Base-by-base conservation (phyloP, 2,113 vertebrate genomes). In the Petroica traversi region DNA sequence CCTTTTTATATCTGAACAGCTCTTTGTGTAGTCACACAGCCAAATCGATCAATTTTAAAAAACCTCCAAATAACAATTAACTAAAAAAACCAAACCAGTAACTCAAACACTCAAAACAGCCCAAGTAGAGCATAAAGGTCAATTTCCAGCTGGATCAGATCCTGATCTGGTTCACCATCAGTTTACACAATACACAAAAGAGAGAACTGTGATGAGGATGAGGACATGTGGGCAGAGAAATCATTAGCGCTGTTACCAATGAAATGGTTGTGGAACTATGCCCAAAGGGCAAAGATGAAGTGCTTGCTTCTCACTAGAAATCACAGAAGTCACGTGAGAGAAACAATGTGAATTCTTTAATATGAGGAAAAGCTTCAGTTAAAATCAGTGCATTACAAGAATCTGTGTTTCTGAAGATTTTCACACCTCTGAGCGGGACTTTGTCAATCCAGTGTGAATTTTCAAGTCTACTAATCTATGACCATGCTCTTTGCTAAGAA, bases 211-310 rank as follows among this genome's bases (percentile, higher is more conserved):
- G 58, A 38, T 4, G 4, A 83, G 52, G 22, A 79, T 41, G 14
- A 38, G 40, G 63, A 58, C 3, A 2, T 14, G 34, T 1, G 4
- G 34, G 29, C 68, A 92, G 34, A 73, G 78, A 72, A 61, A 33
- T 92, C 54, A 33, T 74, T 85, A 86, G 57, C 58, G 57, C 45
- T 64, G 88, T 55, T 87, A 95, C 20, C 33, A 43, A 26, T 79
- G 24, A 55, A 93, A 57, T 5, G 4, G 4, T 2, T 73, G 24
- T 76, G 59, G 66, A 91, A 93, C 92, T 94, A n/a, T 91, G 95
- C 57, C 91, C 91, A 74, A 79, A 80, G 95, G 75, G 76, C 96
- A 95, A 96, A 95, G 95, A 91, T 94, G 11, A 95, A 86, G 17
- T 63, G 24, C 63, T 77, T 40, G 9, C 40, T 92, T 88, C 46